Conservation (phyloP, 2,797 vertebrate genomes). For the Pelobates cultripes region DNA sequence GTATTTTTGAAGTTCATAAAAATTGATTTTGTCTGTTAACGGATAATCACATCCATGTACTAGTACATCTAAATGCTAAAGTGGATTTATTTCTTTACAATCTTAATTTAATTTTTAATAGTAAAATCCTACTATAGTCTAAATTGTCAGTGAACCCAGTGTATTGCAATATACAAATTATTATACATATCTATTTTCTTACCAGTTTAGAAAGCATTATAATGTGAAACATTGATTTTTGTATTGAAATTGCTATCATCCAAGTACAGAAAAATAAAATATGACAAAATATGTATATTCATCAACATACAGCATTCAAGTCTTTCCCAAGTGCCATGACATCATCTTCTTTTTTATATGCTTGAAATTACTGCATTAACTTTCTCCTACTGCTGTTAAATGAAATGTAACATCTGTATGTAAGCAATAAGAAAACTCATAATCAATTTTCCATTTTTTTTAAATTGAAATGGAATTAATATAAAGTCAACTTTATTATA, state of each 20-base stretch:
- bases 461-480: slow-evolving; percentile 45
- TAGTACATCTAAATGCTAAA: background rate
- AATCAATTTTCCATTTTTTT: slow-evolving; percentile 53
- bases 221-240: slow-evolving; percentile 28
- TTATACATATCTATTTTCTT: slow-evolving; percentile 26
- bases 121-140: background rate
- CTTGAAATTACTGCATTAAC: slow-evolving; percentile 55
- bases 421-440: slow-evolving; percentile 54
- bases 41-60: background rate
- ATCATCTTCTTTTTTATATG: slow-evolving; percentile 52
- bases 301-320: slow-evolving; percentile 6
- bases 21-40: background rate
- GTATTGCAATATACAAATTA: background rate
- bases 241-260: slow-evolving; percentile 40
- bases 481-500: slow-evolving; percentile 30
- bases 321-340: slow-evolving; percentile 43
- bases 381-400: slow-evolving; percentile 43
- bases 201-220: background rate
- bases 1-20: background rate
- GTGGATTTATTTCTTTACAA: background rate
- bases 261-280: slow-evolving; percentile 29
- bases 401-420: slow-evolving; percentile 54
- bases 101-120: slow-evolving; percentile 16
- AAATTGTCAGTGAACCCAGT: background rate
- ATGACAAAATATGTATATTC: slow-evolving; percentile 26